These are phyloP conservation scores for Theonella swinhoei DNA, from an alignment of 37 sponge, comb jelly and placozoan species.

Conservation along the genomic window DNA sequence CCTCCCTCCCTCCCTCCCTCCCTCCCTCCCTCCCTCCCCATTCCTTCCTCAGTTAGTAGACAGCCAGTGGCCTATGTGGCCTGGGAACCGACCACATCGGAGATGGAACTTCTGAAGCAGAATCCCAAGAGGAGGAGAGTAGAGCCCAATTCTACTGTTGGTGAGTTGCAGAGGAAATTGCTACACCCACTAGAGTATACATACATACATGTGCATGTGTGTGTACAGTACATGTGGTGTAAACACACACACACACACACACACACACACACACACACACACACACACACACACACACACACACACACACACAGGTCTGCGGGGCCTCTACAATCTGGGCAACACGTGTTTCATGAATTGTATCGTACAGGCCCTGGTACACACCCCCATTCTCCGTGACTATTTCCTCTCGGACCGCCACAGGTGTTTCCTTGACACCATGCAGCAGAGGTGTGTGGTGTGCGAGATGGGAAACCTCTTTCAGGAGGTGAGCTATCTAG, in stretches of 20 bases:
- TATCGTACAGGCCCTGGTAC: slow-evolving; percentile 91
- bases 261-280: slow-evolving; percentile 15
- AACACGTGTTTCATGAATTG: slow-evolving; percentile 99
- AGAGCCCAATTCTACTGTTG: slow-evolving; percentile 69
- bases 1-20: slow-evolving; percentile 14
- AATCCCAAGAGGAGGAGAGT: slow-evolving; percentile 78
- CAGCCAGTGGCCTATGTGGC: slow-evolving; percentile 57
- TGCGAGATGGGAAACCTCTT: slow-evolving; percentile 93
- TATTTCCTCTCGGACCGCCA: slow-evolving; percentile 95
- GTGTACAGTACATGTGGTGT: not conserved
- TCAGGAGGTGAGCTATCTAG: slow-evolving; percentile 83
- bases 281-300: not conserved
- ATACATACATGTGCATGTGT: not conserved
- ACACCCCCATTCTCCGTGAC: slow-evolving; percentile 95
- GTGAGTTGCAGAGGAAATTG: slow-evolving; percentile 16
- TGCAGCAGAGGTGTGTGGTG: slow-evolving; percentile 79
- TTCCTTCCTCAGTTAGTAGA: slow-evolving; percentile 13
- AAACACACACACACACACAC: not conserved
- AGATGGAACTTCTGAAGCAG: slow-evolving; percentile 65
- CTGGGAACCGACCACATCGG: slow-evolving; percentile 68
- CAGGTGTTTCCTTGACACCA: slow-evolving; percentile 71
- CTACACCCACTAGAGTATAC: not conserved
- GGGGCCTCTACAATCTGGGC: slow-evolving; percentile 95
- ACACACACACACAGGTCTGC: slow-evolving; percentile 71
- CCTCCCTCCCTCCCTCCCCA: not conserved